phyloP scores from a whole-genome alignment of 2,113 vertebrate genomes.

The Chrysochloris asiatica region DNA sequence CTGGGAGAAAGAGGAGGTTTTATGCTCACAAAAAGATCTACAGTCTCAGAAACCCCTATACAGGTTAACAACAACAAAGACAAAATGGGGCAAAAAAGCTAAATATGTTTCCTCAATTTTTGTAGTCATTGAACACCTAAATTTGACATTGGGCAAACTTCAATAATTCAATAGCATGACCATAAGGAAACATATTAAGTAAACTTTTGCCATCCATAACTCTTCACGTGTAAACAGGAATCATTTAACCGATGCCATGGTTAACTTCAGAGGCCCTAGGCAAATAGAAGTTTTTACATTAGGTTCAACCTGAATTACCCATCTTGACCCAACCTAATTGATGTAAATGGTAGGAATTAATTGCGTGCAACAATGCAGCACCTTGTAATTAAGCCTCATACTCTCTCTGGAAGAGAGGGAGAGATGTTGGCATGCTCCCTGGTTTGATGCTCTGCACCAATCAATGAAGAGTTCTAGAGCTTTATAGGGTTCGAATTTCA shows the following conservation, averaged over 20 bases:
- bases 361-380: conserved; percentile 77
- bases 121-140: neutral
- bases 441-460: conserved; percentile 45
- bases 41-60: too few relatives aligned
- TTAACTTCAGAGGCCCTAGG: conserved; percentile 28
- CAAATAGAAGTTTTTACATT: conserved; percentile 64
- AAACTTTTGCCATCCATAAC: neutral
- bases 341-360: conserved; percentile 82
- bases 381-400: conserved; percentile 80
- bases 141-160: neutral
- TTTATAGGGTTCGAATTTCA: conserved; percentile 64
- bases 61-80: too few relatives aligned
- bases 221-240: neutral
- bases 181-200: neutral
- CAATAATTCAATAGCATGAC: neutral
- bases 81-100: neutral
- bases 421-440: conserved; percentile 23
- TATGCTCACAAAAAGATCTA: too few relatives aligned
- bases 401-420: conserved; percentile 51
- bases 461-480: conserved; percentile 31
- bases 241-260: neutral
- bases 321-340: conserved; percentile 73
- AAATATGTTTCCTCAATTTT: neutral
- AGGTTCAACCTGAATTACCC: conserved; percentile 64
- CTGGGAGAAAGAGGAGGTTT: too few relatives aligned